A percentile compares a stretch with the other conserved stretches of the same genome.
Conservation (phyloP, 1,140 invertebrate genomes). For the Tigriopus japonicus region DNA sequence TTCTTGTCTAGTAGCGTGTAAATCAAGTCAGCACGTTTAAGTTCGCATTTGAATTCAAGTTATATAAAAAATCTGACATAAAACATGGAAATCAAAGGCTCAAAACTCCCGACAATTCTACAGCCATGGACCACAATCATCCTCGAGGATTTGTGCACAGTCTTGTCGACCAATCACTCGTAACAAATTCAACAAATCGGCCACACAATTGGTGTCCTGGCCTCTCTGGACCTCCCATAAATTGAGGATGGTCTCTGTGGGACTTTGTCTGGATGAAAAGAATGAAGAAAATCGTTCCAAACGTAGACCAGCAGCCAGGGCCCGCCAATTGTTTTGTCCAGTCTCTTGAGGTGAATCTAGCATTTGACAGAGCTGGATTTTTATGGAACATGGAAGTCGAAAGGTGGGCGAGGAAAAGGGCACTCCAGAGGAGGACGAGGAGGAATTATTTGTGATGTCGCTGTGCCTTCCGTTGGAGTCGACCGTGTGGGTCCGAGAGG, state of each 20-base stretch:
- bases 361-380: neutral
- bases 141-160: neutral
- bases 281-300: neutral
- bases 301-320: neutral
- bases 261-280: neutral
- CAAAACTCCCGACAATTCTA: neutral
- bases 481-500: neutral
- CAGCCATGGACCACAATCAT: neutral
- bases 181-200: conserved; percentile 2
- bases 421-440: no score
- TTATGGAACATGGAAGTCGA: neutral
- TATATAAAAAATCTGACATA: no score
- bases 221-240: conserved; percentile 1
- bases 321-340: neutral
- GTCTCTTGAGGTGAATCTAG: neutral
- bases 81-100: no score
- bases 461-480: no score
- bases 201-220: neutral
- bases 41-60: no score
- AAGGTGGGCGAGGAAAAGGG: neutral
- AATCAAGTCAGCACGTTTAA: no score
- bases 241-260: neutral
- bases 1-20: no score
- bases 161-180: neutral
- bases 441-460: no score